phyloP scores from a whole-genome alignment of 1,140 invertebrate species.

The Musca vetustissima region DNA sequence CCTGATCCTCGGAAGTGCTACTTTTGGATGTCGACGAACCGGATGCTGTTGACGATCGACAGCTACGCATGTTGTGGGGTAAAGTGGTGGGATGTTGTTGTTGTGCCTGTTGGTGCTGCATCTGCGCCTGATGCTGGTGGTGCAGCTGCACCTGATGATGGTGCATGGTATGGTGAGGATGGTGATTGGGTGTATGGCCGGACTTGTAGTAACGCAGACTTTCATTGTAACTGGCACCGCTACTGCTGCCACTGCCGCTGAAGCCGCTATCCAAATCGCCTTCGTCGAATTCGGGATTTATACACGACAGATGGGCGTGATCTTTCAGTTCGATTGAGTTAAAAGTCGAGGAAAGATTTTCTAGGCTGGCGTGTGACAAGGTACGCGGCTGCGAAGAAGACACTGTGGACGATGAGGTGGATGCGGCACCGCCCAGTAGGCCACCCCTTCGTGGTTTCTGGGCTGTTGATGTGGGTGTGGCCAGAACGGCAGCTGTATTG shows the following conservation, averaged over 20 bases:
- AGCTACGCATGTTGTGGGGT: slow-evolving; percentile 48
- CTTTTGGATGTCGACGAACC: slow-evolving; percentile 50
- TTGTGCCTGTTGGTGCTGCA: slow-evolving; percentile 12
- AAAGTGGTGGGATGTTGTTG: slow-evolving; percentile 34
- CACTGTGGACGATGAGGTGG: slow-evolving; percentile 32
- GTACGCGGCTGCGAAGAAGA: slow-evolving; percentile 31
- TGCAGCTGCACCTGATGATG: slow-evolving; percentile 14
- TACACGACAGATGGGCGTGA: slow-evolving; percentile 61
- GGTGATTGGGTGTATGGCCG: slow-evolving; percentile 34
- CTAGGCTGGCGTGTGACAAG: slow-evolving; percentile 55
- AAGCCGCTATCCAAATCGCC: slow-evolving; percentile 79
- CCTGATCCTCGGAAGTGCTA: slow-evolving; percentile 51
- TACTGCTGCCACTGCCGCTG: slow-evolving; percentile 71
- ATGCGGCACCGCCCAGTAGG: slow-evolving; percentile 40
- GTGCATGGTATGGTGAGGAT: slow-evolving; percentile 12
- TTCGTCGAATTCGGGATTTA: slow-evolving; percentile 64
- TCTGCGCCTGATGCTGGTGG: background rate
- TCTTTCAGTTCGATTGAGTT: slow-evolving; percentile 69
- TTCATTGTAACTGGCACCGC: slow-evolving; percentile 73
- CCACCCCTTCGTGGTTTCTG: slow-evolving; percentile 54
- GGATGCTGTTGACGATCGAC: slow-evolving; percentile 48
- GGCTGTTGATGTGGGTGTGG: slow-evolving; percentile 34
- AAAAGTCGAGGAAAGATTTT: slow-evolving; percentile 63
- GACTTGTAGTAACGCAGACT: slow-evolving; percentile 61
- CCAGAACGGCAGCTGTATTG: slow-evolving; percentile 25